phyloP scores from a whole-genome alignment of 2,888 invertebrate genomes.

The Drosophila birchii region DNA sequence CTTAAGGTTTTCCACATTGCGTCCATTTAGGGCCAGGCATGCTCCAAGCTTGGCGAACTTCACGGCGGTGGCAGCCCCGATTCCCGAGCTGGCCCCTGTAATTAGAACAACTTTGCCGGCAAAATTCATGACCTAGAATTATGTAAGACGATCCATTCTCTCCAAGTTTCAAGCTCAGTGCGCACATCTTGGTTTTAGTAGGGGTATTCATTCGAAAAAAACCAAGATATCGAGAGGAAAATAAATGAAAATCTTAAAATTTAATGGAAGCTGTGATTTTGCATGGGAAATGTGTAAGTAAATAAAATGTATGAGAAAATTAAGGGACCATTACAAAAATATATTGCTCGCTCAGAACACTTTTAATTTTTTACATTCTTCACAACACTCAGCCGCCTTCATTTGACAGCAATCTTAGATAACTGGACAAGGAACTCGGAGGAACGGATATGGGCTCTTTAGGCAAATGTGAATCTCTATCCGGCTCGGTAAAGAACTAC shows the following conservation, averaged over 20 bases:
- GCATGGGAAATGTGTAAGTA: no score
- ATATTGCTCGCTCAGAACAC: no score
- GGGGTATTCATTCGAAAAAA: constrained; percentile 9
- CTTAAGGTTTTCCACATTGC: constrained; percentile 88
- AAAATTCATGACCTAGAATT: constrained; percentile 86
- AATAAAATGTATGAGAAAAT: no score
- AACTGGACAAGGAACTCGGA: neutral
- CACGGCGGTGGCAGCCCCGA: constrained; percentile 89
- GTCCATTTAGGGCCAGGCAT: constrained; percentile 87
- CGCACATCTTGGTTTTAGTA: constrained; percentile 14
- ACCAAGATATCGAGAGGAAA: neutral
- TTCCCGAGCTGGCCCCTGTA: constrained; percentile 91
- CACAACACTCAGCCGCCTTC: no score
- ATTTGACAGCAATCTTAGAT: neutral
- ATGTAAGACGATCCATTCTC: constrained; percentile 43
- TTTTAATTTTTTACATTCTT: no score
- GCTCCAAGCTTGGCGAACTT: constrained; percentile 89
- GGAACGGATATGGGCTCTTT: neutral
- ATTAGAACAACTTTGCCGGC: constrained; percentile 87
- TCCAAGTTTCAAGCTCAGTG: constrained; percentile 16
- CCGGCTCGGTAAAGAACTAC: no score
- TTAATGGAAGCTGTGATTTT: no score
- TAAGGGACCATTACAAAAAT: no score
- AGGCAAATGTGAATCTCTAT: no score
- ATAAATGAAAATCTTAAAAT: neutral